Conservation (phyloP, 2,797 vertebrate species). For the Tenualosa ilisha region DNA sequence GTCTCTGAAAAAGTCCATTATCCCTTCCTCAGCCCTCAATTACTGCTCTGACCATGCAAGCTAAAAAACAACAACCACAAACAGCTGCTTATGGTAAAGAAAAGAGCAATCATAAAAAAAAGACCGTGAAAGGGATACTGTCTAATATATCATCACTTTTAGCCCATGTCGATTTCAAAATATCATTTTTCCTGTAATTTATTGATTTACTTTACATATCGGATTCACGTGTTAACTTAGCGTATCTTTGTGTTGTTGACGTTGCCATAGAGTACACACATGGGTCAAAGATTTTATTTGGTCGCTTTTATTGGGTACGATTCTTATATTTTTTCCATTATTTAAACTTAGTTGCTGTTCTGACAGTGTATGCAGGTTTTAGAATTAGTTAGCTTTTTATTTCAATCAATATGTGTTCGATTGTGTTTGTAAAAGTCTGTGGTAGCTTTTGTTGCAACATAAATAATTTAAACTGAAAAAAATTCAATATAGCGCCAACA, state of each 20-base stretch:
- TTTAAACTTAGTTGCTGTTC: conserved; percentile 85
- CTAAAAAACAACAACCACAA: conserved; percentile 53
- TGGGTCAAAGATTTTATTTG: conserved; percentile 80
- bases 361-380: conserved; percentile 85
- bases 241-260: conserved; percentile 83
- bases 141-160: conserved; percentile 83
- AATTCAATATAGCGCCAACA: conserved; percentile 92
- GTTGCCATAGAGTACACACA: conserved; percentile 84
- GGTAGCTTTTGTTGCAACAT: conserved; percentile 96
- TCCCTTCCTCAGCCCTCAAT: conserved; percentile 75
- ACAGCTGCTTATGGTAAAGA: conserved; percentile 71
- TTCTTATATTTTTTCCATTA: conserved; percentile 81
- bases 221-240: conserved; percentile 82
- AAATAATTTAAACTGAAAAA: conserved; percentile 86
- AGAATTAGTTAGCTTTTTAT: conserved; percentile 89
- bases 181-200: conserved; percentile 80
- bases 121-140: conserved; percentile 80
- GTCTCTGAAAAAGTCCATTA: conserved; percentile 73
- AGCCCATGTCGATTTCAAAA: conserved; percentile 80
- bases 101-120: conserved; percentile 68
- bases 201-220: conserved; percentile 83
- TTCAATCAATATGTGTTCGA: conserved; percentile 90
- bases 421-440: conserved; percentile 95
- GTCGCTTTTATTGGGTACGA: conserved; percentile 80
- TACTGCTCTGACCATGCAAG: conserved; percentile 76